These are phyloP conservation scores for Ormia ochracea DNA, from an alignment of 2,888 invertebrate genomes.

Conservation along the genomic window DNA sequence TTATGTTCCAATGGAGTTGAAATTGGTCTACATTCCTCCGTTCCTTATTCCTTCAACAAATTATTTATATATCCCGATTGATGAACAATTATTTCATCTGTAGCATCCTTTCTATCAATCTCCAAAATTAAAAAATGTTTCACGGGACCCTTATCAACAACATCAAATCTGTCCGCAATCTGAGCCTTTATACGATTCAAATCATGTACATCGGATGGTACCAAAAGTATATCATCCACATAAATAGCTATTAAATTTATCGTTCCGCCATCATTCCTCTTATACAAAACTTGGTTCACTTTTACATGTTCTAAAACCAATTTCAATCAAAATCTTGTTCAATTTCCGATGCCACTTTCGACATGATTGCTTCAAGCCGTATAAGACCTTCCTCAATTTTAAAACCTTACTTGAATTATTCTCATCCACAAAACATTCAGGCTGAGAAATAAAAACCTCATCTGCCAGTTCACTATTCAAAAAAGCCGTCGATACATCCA, in stretches of 20 bases:
- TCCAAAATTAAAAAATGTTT: no score
- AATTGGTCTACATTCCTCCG: no score
- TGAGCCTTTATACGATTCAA: no score
- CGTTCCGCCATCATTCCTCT: background rate
- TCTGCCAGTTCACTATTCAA: constrained; percentile 51
- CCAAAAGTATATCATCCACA: background rate
- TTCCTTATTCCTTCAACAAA: no score
- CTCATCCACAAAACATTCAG: constrained; percentile 41
- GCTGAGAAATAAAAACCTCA: constrained; percentile 51
- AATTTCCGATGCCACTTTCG: constrained; percentile 34
- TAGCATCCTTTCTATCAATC: no score
- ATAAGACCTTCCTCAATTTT: constrained; percentile 56
- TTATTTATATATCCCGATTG: no score
- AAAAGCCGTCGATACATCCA: constrained; percentile 58
- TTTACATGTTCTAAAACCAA: constrained; percentile 49
- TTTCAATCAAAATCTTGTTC: constrained; percentile 38
- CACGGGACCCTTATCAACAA: no score
- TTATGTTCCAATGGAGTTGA: no score
- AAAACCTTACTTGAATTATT: constrained; percentile 35
- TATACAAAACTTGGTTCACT: constrained; percentile 59
- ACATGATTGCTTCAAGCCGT: constrained; percentile 63
- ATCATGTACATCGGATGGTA: background rate
- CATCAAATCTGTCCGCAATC: background rate
- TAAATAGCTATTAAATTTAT: background rate
- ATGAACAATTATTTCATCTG: no score